Percentiles rank a stretch among this genome's conserved stretches.
Evolutionary conservation across 2,113 vertebrate genomes (phyloP).

Genomic region (Sinocyclocheilus rhinocerous): DNA sequence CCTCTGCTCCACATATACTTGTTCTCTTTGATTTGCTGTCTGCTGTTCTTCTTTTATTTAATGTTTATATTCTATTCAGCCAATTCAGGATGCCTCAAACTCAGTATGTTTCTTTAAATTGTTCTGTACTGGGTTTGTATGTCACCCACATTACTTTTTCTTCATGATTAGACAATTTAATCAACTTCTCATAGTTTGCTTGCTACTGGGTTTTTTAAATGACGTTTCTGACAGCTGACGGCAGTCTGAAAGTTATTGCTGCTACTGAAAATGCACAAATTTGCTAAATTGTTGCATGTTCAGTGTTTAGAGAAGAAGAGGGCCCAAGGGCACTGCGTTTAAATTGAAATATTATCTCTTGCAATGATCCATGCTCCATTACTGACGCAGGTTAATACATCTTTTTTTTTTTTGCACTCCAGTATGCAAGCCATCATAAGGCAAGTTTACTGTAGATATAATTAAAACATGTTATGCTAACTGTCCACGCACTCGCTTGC

Average conservation of each 20-base stretch:
- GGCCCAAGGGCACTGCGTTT: background rate
- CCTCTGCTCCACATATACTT: slow-evolving; percentile 14
- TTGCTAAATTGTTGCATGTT: background rate
- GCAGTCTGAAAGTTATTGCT: slow-evolving; percentile 7
- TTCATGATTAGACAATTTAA: slow-evolving; percentile 2
- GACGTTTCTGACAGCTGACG: slow-evolving; percentile 1
- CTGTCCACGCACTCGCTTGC: background rate
- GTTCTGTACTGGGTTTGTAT: background rate
- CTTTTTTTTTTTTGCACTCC: background rate
- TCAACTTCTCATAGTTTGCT: background rate
- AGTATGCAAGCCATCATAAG: background rate
- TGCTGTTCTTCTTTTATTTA: slow-evolving; percentile 2
- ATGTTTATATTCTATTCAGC: slow-evolving; percentile 22
- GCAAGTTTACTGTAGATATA: background rate
- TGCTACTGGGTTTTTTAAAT: slow-evolving; percentile 8
- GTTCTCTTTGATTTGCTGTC: slow-evolving; percentile 6
- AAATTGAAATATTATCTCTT: slow-evolving; percentile 23
- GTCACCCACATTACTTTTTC: slow-evolving; percentile 11
- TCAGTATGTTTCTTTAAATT: slow-evolving; percentile 24
- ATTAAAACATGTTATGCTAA: background rate
- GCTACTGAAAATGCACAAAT: background rate
- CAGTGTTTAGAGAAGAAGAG: background rate
- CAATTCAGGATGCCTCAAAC: background rate
- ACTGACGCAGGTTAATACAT: slow-evolving; percentile 8
- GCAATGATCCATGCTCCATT: slow-evolving; percentile 13